phyloP scores from a whole-genome alignment of 2,888 invertebrate genomes.

The Dugesia japonica region DNA sequence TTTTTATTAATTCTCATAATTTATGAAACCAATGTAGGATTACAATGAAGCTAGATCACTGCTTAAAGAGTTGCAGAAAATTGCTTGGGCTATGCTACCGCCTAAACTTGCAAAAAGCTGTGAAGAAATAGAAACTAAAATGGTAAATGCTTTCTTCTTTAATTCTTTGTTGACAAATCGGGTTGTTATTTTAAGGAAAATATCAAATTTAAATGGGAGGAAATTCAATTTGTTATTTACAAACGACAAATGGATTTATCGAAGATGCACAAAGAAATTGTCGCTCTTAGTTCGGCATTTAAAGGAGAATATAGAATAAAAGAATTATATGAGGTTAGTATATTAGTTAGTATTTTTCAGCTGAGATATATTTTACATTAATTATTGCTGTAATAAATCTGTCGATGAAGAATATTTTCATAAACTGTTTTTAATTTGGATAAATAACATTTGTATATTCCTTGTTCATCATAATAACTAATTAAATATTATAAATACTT shows the following conservation, averaged over 20 bases:
- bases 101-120: background rate
- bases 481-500: too few species aligned
- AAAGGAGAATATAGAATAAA: background rate
- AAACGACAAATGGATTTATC: background rate
- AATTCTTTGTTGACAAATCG: background rate
- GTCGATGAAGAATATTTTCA: too few species aligned
- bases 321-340: background rate
- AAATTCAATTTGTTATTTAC: background rate
- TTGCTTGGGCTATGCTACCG: slow-evolving; percentile 21
- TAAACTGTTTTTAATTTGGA: too few species aligned
- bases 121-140: slow-evolving; percentile 10
- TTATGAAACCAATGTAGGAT: background rate
- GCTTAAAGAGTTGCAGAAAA: slow-evolving; percentile 23
- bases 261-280: background rate
- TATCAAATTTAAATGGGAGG: slow-evolving; percentile 2
- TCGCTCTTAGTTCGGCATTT: background rate
- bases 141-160: background rate
- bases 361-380: too few species aligned
- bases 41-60: slow-evolving; percentile 14
- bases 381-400: too few species aligned
- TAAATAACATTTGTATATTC: too few species aligned
- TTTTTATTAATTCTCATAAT: too few species aligned
- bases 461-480: too few species aligned
- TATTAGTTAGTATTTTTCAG: too few species aligned
- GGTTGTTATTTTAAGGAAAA: background rate